Percentiles rank a stretch among this genome's conserved stretches.
These are phyloP conservation scores for Neelides folsomi DNA, from an alignment of 2,888 invertebrate species.

Conservation along the genomic window DNA sequence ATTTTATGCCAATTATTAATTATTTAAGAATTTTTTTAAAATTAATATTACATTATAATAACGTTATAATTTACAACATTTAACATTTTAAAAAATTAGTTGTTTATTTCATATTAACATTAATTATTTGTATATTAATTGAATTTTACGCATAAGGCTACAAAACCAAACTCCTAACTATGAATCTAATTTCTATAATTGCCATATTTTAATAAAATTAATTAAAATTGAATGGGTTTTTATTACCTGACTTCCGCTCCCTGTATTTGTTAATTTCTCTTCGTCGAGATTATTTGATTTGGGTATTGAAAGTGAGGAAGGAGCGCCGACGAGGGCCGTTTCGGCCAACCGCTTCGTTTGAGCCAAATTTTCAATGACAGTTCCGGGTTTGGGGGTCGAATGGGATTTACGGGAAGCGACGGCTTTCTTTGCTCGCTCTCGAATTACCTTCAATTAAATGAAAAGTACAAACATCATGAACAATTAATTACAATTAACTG, in stretches of 20 bases:
- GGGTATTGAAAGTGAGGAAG: slow-evolving; percentile 21
- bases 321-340: slow-evolving; percentile 45
- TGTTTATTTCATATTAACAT: no score
- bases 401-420: slow-evolving; percentile 63
- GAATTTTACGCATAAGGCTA: no score
- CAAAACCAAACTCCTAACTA: no score
- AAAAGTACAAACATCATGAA: no score
- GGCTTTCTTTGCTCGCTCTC: slow-evolving; percentile 68
- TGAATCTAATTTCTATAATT: no score
- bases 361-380: slow-evolving; percentile 79
- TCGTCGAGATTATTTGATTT: slow-evolving; percentile 31
- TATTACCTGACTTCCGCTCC: slow-evolving; percentile 72
- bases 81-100: no score
- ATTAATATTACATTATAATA: no score
- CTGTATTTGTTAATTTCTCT: slow-evolving; percentile 76
- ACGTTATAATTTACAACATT: no score
- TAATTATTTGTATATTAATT: no score
- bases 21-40: no score
- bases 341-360: slow-evolving; percentile 55
- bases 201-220: neutral
- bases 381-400: slow-evolving; percentile 41
- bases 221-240: slow-evolving; percentile 1
- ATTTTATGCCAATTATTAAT: no score
- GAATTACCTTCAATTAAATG: slow-evolving; percentile 52
- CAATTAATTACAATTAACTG: no score